Evolutionary conservation across 1,140 invertebrate genomes (phyloP), one percentile per base, ranked within the genome.

Genomic region (Araneus ventricosus): DNA sequence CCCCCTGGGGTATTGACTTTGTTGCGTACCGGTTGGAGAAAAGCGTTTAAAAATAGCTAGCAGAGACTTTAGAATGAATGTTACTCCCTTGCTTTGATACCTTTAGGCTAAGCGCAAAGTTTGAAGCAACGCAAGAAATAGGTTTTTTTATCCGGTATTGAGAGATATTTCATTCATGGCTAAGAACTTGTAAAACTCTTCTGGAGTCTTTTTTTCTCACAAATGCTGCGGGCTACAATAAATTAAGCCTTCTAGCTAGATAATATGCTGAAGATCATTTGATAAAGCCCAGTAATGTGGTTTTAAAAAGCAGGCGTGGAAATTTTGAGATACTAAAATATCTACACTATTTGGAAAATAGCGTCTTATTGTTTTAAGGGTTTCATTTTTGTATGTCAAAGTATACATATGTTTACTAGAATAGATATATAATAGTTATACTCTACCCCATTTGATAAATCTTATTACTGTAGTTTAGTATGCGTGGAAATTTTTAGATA

Each of bases 1-100:
- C 30, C 37, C 89, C 27, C 89, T 41, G 39, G 89, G 89, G 89
- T 91, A 84, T 84, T 84, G 89, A 91, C 70, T 79, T 90, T 90
- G 89, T 84, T 91, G 89, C 57, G 57, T 84, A 80, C 39, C 37
- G 88, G 10, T 80, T 80, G 41, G 45, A 84, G 80, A 84, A 91
- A 91, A 91, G 70, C 89, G 59, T 67, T 91, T 91, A 91, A 84
- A 91, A 91, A 91, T 90, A 91, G 89, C 57, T 82, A 82, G 88
- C 88, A 57, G 70, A 90, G 63, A 86, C 86, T 41, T 67, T 61
- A 41, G 45, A 90, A 90, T 80, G 88, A 90, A 90, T 80, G 88
- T 88, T 88, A 70, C 87, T 88, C 27, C 87, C 41, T 67, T 87
- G 57, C 75, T 79, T 57, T 30, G 70, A 90, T 79, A 90, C 63